These are phyloP conservation scores for Gouania willdenowi DNA, from an alignment of 2,797 vertebrate species.

Conservation along the genomic window DNA sequence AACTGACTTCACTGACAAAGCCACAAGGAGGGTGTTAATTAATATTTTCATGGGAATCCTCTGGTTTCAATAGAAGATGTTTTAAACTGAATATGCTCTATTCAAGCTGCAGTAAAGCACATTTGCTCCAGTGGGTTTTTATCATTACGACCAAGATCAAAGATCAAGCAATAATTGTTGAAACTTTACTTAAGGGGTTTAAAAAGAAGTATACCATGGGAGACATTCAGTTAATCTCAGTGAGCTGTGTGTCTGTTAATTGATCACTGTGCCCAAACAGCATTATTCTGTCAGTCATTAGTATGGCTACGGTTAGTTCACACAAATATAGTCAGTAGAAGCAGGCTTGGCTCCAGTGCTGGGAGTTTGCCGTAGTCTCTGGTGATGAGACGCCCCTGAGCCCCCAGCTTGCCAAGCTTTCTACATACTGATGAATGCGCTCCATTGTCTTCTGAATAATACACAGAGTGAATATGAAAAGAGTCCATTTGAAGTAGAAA, in stretches of 20 bases:
- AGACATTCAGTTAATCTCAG: conserved; percentile 30
- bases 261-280: conserved; percentile 43
- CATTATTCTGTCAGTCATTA: conserved; percentile 37
- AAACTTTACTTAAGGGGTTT: conserved; percentile 39
- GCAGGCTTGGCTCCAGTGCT: conserved; percentile 27
- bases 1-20: conserved; percentile 2
- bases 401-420: conserved; percentile 37
- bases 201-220: conserved; percentile 36
- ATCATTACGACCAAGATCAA: conserved; percentile 46
- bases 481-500: conserved; percentile 19
- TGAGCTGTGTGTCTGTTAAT: conserved; percentile 25
- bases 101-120: conserved; percentile 2
- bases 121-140: conserved; percentile 46
- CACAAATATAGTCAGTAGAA: conserved; percentile 32
- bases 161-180: conserved; percentile 47
- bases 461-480: conserved; percentile 24
- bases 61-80: conserved; percentile 21
- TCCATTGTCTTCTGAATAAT: conserved; percentile 56
- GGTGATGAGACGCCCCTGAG: conserved; percentile 25
- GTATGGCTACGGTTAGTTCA: conserved; percentile 21
- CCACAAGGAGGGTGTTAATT: background rate
- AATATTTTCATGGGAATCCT: background rate
- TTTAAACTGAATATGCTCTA: background rate
- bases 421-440: conserved; percentile 42
- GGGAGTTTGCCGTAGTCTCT: conserved; percentile 30